phyloP scores from a whole-genome alignment of 2,113 vertebrate genomes.

The Potamarius usumacintae region DNA sequence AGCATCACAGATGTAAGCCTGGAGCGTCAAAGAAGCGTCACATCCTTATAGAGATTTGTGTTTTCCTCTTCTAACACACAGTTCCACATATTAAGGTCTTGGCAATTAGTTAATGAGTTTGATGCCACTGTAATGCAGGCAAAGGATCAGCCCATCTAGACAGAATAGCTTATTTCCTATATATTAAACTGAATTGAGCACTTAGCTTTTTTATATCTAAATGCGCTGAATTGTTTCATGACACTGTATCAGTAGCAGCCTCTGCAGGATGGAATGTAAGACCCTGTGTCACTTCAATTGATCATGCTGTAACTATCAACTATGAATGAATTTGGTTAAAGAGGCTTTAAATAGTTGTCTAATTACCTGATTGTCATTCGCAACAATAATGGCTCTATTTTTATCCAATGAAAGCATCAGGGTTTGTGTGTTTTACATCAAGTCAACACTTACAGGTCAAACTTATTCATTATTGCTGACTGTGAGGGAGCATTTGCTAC shows the following conservation, averaged over 20 bases:
- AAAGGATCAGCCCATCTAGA: not conserved
- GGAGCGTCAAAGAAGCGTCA: not conserved
- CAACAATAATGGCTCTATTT: not conserved
- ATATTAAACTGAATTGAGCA: not conserved
- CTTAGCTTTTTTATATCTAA: not conserved
- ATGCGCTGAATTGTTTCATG: not conserved
- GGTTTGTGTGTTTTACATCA: not conserved
- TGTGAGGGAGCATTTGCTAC: not conserved
- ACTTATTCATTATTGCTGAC: not conserved
- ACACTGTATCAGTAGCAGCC: not conserved
- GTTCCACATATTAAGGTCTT: not conserved
- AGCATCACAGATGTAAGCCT: not conserved
- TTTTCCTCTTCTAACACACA: not conserved
- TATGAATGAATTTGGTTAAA: not conserved
- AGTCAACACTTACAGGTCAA: not conserved
- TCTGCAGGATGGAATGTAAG: not conserved
- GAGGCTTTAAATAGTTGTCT: not conserved
- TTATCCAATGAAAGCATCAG: not conserved
- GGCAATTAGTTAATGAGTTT: not conserved
- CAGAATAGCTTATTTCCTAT: not conserved
- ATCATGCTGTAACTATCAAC: not conserved
- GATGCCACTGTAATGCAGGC: not conserved
- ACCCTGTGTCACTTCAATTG: not conserved
- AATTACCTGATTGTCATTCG: not conserved
- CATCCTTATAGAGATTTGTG: not conserved